Evolutionary conservation across 2,113 vertebrate genomes (phyloP).

Genomic region (Peromyscus californicus): DNA sequence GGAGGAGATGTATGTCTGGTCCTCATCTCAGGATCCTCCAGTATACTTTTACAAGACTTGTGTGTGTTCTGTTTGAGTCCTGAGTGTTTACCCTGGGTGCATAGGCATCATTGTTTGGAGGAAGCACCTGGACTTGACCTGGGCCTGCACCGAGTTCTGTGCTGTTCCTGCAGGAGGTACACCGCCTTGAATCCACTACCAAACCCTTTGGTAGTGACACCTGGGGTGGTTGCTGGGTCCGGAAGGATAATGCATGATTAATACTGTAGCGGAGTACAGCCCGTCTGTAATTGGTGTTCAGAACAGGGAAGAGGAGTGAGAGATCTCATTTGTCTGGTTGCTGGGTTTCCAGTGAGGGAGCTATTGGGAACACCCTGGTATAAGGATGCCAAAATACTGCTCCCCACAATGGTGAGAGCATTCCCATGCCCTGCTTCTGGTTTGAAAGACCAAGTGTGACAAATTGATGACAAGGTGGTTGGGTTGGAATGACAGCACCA

Average conservation of each 20-base stretch:
- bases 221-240: too few relatives aligned
- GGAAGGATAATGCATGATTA: background rate
- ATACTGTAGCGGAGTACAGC: background rate
- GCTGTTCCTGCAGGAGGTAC: background rate
- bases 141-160: background rate
- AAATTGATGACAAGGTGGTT: background rate
- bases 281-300: background rate
- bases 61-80: background rate
- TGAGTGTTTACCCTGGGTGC: background rate
- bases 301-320: background rate
- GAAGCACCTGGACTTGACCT: background rate
- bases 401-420: background rate
- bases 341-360: background rate
- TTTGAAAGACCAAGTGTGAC: background rate
- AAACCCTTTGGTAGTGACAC: background rate
- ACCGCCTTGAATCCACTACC: background rate
- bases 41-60: background rate
- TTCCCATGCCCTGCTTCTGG: background rate
- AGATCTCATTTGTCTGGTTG: background rate
- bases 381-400: background rate
- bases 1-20: background rate
- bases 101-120: background rate
- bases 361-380: background rate
- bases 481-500: background rate
- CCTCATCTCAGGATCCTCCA: background rate